Percentiles rank a stretch among this genome's conserved stretches.
These are phyloP conservation scores for Podargus strigoides DNA, from an alignment of 2,797 vertebrate genomes.

Conservation along the genomic window DNA sequence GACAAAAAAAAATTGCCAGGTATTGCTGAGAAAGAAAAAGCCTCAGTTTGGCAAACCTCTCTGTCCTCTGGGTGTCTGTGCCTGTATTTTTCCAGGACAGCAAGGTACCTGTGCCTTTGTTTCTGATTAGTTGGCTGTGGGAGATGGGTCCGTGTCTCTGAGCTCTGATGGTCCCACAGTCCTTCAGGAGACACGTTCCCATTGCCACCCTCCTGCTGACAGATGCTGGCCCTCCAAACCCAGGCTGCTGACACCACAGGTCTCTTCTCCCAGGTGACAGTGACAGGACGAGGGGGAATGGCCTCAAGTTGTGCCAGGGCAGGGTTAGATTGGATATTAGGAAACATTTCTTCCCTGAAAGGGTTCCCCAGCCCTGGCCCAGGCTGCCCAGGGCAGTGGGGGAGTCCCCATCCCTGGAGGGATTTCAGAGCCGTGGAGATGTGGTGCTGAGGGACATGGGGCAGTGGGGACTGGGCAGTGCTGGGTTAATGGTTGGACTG, in stretches of 20 bases:
- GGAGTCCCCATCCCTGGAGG: too few species aligned
- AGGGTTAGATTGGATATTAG: too few species aligned
- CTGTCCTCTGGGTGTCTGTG: neutral
- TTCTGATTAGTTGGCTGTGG: fast-evolving
- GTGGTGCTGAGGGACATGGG: too few species aligned
- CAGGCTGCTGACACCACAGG: neutral
- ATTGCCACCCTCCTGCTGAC: neutral
- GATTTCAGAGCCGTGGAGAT: too few species aligned
- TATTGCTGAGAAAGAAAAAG: slow-evolving; percentile 3
- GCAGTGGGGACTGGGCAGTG: too few species aligned
- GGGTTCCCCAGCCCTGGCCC: too few species aligned
- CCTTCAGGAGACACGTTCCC: neutral
- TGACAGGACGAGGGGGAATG: too few species aligned
- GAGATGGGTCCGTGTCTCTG: neutral
- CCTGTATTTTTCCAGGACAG: neutral
- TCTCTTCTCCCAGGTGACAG: too few species aligned
- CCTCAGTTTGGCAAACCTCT: neutral
- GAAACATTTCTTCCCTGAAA: too few species aligned
- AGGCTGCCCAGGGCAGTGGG: too few species aligned
- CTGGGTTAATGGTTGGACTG: too few species aligned
- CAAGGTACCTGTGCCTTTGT: neutral
- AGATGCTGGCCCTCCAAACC: neutral
- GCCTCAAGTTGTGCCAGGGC: too few species aligned
- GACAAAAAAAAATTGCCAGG: neutral
- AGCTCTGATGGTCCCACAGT: neutral